These are phyloP conservation scores for Ochropleura leucogaster DNA, from an alignment of 2,888 invertebrate genomes.

Conservation along the genomic window DNA sequence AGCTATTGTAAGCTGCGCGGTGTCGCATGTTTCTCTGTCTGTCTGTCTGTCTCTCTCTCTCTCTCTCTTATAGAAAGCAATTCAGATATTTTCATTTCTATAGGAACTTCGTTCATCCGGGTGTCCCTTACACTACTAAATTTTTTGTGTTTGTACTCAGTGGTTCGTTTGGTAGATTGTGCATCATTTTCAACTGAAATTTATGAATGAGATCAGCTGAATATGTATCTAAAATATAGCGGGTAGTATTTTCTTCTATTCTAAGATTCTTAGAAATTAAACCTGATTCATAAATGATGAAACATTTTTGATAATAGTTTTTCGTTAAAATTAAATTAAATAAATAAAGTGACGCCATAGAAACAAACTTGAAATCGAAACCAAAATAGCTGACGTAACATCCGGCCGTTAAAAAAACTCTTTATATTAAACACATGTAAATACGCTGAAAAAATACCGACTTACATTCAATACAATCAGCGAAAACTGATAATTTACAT, in stretches of 20 bases:
- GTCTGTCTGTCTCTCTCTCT: too few relatives aligned
- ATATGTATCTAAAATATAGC: not conserved
- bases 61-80: too few relatives aligned
- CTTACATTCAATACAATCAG: constrained; percentile 16
- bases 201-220: not conserved
- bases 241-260: not conserved
- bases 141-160: too few relatives aligned
- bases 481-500: constrained; percentile 23
- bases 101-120: too few relatives aligned
- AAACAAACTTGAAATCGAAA: not conserved
- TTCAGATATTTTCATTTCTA: too few relatives aligned
- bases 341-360: not conserved
- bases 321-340: not conserved
- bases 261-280: not conserved
- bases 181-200: not conserved
- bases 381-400: constrained; percentile 3
- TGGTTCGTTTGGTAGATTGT: not conserved
- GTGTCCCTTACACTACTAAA: too few relatives aligned
- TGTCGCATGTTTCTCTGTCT: too few relatives aligned
- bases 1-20: too few relatives aligned
- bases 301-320: not conserved
- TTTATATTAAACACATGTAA: constrained; percentile 28
- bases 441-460: not conserved
- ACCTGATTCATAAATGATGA: not conserved
- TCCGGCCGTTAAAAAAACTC: constrained; percentile 18